Conservation (phyloP, 2,888 invertebrate species). For the Lycophotia porphyrea region DNA sequence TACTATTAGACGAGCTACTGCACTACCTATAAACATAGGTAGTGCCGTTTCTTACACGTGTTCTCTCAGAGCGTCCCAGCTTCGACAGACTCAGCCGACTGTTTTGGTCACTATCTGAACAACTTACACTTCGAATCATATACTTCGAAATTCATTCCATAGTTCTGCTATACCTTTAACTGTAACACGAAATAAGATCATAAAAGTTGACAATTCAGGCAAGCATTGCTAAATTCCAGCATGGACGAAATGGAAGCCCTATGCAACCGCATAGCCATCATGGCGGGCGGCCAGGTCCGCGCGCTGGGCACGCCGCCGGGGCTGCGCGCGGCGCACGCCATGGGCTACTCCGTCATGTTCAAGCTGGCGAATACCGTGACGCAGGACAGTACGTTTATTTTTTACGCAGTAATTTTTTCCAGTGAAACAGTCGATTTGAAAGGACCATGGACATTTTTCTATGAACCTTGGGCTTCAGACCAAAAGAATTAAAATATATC, state of each 20-base stretch:
- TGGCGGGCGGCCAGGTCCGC: slow-evolving; percentile 93
- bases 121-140: neutral
- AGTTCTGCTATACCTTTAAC: too few relatives aligned
- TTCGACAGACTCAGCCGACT: neutral
- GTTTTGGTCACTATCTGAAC: neutral
- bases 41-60: neutral
- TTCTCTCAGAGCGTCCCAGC: neutral
- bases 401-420: too few relatives aligned
- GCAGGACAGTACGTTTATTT: slow-evolving; percentile 58
- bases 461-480: too few relatives aligned
- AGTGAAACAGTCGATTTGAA: too few relatives aligned
- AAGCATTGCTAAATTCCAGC: slow-evolving; percentile 82
- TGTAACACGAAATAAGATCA: neutral
- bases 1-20: neutral
- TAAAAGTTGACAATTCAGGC: neutral
- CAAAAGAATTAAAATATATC: too few relatives aligned
- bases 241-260: slow-evolving; percentile 97
- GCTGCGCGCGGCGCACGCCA: slow-evolving; percentile 93
- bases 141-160: neutral
- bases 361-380: slow-evolving; percentile 66
- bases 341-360: slow-evolving; percentile 88
- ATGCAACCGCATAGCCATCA: slow-evolving; percentile 94
- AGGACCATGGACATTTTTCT: too few relatives aligned
- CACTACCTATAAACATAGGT: neutral
- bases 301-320: slow-evolving; percentile 94